Conservation (phyloP, 1,140 invertebrate species). For the Orius insidiosus region DNA sequence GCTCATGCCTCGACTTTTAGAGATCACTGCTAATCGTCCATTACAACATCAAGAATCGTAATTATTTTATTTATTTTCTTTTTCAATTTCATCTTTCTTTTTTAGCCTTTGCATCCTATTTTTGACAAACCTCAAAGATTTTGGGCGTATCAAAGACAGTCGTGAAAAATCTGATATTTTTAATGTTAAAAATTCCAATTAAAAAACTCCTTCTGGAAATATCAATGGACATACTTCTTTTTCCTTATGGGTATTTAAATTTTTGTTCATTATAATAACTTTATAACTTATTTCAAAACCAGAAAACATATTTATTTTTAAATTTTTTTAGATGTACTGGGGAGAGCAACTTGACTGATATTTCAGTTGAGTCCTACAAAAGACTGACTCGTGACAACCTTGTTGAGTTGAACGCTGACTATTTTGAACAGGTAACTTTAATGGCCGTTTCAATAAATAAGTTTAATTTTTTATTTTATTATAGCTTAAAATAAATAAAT, state of each 20-base stretch:
- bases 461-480: conserved; percentile 16
- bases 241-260: conserved; percentile 61
- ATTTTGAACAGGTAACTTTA: conserved; percentile 42
- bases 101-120: conserved; percentile 58
- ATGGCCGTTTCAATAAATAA: not conserved
- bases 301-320: not conserved
- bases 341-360: not conserved
- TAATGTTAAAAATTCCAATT: conserved; percentile 41
- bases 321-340: not conserved
- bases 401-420: conserved; percentile 51
- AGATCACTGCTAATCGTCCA: conserved; percentile 63
- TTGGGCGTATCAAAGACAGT: conserved; percentile 45
- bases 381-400: conserved; percentile 35
- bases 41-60: conserved; percentile 73
- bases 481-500: conserved; percentile 55
- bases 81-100: conserved; percentile 15
- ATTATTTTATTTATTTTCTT: conserved; percentile 18
- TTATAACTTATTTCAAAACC: too few species aligned
- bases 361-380: conserved; percentile 1
- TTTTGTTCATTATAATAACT: not conserved
- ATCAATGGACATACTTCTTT: conserved; percentile 62
- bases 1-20: conserved; percentile 55
- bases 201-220: conserved; percentile 52
- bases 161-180: conserved; percentile 41
- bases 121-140: conserved; percentile 56